Base-by-base conservation (phyloP, 2,888 invertebrate genomes). In the Drosophila robusta region DNA sequence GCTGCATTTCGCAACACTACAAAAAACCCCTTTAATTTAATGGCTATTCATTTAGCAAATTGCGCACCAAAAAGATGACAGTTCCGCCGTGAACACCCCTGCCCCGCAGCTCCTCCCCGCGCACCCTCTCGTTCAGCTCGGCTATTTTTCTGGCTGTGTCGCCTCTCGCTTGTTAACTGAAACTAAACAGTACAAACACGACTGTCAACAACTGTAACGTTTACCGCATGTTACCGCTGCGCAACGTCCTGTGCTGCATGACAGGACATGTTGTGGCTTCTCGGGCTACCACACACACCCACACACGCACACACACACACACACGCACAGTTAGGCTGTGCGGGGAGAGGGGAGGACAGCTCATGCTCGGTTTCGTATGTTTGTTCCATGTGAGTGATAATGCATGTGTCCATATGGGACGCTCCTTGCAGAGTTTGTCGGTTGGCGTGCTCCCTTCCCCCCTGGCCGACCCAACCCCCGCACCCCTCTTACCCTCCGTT, bases 181-280 rank as follows among this genome's bases (percentile, higher is more conserved):
- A 89, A 85, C 88, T 85, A 87, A 89, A 85, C 88, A 89, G 87
- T 70, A 79, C 82, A 85, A 87, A 85, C 85, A 82, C 65, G 85
- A 71, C 88, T 85, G 85, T 85, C 85, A 85, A 87, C 85, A 85
- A 85, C 88, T 89, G 85, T 72, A 89, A 85, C 85, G 87, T 72
- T 87, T 89, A 85, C 85, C 89, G 88, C 85, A 89, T 89, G 85
- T 78, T 79, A 75, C 78, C 79, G 74, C 78, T 80, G 75, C 78
- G 58, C 78, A 78, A 78, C 78, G 75, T 79, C 86, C 75, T 75
- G 76, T 69, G 78, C 87, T 87, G 87, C 85, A 73, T 87, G 89
- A 83, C 89, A 87, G 89, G 85, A 85, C 87, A 89, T 85, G 89
- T 85, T 85, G 89, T 78, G 89, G 89, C 84, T 80, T 65, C 78